phyloP scores from a whole-genome alignment of 2,113 vertebrate species.

The Carassius auratus region DNA sequence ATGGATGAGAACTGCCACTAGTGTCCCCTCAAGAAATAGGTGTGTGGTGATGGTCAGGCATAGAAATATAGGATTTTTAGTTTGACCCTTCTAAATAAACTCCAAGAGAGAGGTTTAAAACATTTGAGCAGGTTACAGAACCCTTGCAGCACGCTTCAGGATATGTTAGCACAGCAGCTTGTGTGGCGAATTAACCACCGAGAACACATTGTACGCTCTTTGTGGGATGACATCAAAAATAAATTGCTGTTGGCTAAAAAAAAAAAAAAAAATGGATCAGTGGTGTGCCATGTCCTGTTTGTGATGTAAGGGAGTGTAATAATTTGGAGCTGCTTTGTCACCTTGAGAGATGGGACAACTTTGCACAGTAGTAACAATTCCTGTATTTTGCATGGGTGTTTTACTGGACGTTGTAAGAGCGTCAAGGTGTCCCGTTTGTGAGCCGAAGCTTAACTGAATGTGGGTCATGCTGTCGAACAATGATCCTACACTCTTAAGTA shows the following conservation, averaged over 20 bases:
- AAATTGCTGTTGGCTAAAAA: background rate
- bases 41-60: too few relatives aligned
- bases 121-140: too few relatives aligned
- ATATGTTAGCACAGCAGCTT: background rate
- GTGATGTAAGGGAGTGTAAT: background rate
- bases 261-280: too few relatives aligned
- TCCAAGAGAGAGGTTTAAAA: too few relatives aligned
- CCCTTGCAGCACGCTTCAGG: too few relatives aligned
- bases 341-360: background rate
- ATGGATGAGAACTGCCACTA: too few relatives aligned
- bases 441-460: slow-evolving; percentile 22
- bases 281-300: too few relatives aligned
- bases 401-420: background rate
- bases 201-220: too few relatives aligned
- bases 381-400: background rate
- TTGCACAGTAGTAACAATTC: background rate
- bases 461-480: slow-evolving; percentile 18
- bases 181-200: background rate
- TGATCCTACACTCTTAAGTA: slow-evolving; percentile 7
- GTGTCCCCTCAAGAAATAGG: too few relatives aligned
- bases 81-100: background rate
- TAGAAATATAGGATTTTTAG: background rate
- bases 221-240: too few relatives aligned
- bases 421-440: background rate
- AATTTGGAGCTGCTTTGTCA: background rate